These are phyloP conservation scores for Xylocopa sonorina DNA, from an alignment of 1,140 invertebrate species.

Conservation along the genomic window DNA sequence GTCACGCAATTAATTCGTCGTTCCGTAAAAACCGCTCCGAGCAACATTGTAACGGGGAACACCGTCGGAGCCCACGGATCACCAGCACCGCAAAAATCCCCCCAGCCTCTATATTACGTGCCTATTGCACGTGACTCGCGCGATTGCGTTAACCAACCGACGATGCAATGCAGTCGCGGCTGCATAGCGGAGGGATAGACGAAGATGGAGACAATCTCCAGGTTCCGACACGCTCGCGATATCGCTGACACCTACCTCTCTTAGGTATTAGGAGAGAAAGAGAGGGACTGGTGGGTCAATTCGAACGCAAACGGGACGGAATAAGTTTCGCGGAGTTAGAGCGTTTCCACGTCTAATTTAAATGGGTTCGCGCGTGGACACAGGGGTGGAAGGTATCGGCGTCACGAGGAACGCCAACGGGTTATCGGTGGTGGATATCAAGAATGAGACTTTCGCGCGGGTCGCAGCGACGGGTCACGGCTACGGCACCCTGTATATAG, in stretches of 20 bases:
- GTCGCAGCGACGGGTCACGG: conserved; percentile 65
- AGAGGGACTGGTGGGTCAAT: too few species aligned
- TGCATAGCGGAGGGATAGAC: not conserved
- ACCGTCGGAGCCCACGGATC: conserved; percentile 7
- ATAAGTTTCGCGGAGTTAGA: not conserved
- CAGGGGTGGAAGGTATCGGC: not conserved
- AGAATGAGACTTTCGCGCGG: conserved; percentile 54
- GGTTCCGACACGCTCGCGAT: not conserved
- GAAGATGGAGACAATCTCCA: not conserved
- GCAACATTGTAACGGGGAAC: not conserved
- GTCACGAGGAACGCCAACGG: conserved; percentile 27
- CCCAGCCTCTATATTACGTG: conserved; percentile 1
- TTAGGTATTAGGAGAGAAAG: too few species aligned
- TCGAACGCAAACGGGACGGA: not conserved
- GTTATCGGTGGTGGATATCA: conserved; percentile 54
- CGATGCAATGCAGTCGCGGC: not conserved
- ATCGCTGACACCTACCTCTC: conserved; percentile 10
- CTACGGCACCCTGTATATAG: conserved; percentile 62
- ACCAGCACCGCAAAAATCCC: conserved; percentile 13
- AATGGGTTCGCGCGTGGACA: not conserved
- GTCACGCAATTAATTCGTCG: conserved; percentile 30
- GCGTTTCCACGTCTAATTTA: conserved; percentile 8
- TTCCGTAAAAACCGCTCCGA: not conserved
- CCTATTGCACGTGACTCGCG: conserved; percentile 11
- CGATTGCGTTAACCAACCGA: conserved; percentile 23